phyloP scores from a whole-genome alignment of 2,888 invertebrate species.

The Steinernema hermaphroditum region DNA sequence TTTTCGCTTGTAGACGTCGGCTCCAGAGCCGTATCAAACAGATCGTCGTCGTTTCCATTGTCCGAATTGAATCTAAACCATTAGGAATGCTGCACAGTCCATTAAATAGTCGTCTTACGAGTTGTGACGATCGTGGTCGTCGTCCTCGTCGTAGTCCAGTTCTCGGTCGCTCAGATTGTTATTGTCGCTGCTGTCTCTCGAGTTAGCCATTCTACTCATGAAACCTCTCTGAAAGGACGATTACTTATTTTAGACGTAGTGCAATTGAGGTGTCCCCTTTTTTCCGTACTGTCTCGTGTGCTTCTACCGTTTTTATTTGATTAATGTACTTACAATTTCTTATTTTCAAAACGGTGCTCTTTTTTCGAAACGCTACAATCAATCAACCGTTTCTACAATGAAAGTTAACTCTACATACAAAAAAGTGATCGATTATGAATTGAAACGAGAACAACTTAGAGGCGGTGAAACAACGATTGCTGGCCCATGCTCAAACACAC shows the following conservation, averaged over 20 bases:
- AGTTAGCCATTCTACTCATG: neutral
- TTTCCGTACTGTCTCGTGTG: neutral
- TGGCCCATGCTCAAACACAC: too few species aligned
- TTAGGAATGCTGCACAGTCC: neutral
- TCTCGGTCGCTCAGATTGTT: conserved; percentile 35
- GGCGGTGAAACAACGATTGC: neutral
- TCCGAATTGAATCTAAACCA: neutral
- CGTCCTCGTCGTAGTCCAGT: conserved; percentile 41
- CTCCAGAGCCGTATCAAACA: conserved; percentile 62
- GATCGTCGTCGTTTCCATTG: conserved; percentile 47
- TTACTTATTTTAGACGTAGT: neutral
- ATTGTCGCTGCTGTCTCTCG: conserved; percentile 10
- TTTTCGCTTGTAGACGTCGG: conserved; percentile 50
- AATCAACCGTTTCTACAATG: neutral
- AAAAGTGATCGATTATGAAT: neutral
- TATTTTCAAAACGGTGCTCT: neutral
- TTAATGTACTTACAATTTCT: neutral
- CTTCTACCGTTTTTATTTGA: conserved; percentile 25
- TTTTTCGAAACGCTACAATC: neutral
- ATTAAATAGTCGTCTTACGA: neutral
- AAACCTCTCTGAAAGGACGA: neutral
- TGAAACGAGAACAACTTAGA: neutral
- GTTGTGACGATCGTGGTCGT: neutral
- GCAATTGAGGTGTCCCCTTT: neutral
- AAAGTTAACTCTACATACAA: neutral